Percentiles rank a stretch among this genome's conserved stretches.
These are phyloP conservation scores for Amphiprion clarkii DNA, from an alignment of 2,797 vertebrate species.

Conservation along the genomic window DNA sequence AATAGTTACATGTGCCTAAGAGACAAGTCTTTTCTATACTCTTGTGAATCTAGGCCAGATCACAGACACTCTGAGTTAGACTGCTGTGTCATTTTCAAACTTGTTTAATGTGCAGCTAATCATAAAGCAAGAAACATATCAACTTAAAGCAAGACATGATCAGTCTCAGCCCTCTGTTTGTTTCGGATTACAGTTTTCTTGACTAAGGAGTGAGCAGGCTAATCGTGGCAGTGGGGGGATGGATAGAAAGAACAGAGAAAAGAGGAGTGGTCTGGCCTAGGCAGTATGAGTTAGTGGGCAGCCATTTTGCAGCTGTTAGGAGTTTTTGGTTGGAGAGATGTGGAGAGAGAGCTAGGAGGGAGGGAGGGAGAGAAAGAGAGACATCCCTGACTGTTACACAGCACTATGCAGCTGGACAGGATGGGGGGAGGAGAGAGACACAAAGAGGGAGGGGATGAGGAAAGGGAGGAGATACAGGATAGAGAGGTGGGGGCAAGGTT, in stretches of 20 bases:
- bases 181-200: slow-evolving; percentile 10
- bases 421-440: slow-evolving; percentile 60
- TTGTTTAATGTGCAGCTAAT: slow-evolving; percentile 4
- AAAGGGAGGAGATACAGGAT: slow-evolving; percentile 56
- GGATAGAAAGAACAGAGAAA: slow-evolving; percentile 49
- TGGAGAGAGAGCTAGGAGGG: slow-evolving; percentile 8
- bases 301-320: slow-evolving; percentile 82
- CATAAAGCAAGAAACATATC: slow-evolving; percentile 1
- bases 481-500: slow-evolving; percentile 26
- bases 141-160: neutral
- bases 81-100: slow-evolving; percentile 16
- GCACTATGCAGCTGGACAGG: slow-evolving; percentile 62
- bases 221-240: slow-evolving; percentile 71
- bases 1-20: neutral
- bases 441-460: slow-evolving; percentile 42
- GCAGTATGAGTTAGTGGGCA: slow-evolving; percentile 52
- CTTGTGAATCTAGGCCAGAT: slow-evolving; percentile 42
- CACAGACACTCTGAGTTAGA: slow-evolving; percentile 14
- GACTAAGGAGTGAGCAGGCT: slow-evolving; percentile 26
- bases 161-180: neutral
- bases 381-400: slow-evolving; percentile 56
- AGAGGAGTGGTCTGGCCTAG: slow-evolving; percentile 72
- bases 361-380: slow-evolving; percentile 24
- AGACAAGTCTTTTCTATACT: slow-evolving; percentile 3
- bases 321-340: slow-evolving; percentile 55